Evolutionary conservation across 1,140 invertebrate genomes (phyloP).

Genomic region (Calephelis virginiensis): DNA sequence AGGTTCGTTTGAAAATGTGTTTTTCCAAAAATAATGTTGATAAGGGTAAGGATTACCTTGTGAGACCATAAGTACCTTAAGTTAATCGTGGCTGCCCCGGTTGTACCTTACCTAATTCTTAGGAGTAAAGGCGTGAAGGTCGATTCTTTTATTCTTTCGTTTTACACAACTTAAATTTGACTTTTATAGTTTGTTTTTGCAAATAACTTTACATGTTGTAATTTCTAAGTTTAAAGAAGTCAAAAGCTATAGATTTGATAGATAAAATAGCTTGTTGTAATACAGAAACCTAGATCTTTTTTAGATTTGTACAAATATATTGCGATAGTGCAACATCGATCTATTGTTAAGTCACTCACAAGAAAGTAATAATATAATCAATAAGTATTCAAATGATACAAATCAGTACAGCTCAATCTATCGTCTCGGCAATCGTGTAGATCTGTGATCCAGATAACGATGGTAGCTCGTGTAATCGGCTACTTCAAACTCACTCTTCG

Average conservation of each 20-base stretch:
- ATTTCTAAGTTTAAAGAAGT: too few species aligned
- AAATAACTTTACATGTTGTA: too few species aligned
- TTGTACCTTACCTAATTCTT: too few species aligned
- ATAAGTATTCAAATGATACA: slow-evolving; percentile 17
- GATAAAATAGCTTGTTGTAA: background rate
- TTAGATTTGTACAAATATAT: slow-evolving; percentile 4
- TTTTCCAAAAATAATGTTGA: too few species aligned
- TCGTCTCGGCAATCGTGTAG: slow-evolving; percentile 35
- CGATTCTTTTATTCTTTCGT: too few species aligned
- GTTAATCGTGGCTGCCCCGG: too few species aligned
- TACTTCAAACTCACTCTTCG: slow-evolving; percentile 41
- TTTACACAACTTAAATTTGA: too few species aligned
- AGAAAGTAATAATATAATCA: slow-evolving; percentile 17
- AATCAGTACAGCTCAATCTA: slow-evolving; percentile 25
- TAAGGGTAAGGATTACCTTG: too few species aligned
- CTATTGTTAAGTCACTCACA: slow-evolving; percentile 16
- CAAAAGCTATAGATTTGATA: background rate
- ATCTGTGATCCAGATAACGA: slow-evolving; percentile 42
- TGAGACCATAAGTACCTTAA: too few species aligned
- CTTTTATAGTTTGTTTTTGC: too few species aligned
- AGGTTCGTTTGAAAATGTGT: too few species aligned
- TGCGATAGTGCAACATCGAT: slow-evolving; percentile 8
- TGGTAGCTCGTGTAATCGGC: slow-evolving; percentile 41
- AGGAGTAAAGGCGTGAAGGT: too few species aligned
- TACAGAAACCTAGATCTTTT: background rate